phyloP scores from a whole-genome alignment of 1,140 invertebrate species.

The Aphelinus certus region DNA sequence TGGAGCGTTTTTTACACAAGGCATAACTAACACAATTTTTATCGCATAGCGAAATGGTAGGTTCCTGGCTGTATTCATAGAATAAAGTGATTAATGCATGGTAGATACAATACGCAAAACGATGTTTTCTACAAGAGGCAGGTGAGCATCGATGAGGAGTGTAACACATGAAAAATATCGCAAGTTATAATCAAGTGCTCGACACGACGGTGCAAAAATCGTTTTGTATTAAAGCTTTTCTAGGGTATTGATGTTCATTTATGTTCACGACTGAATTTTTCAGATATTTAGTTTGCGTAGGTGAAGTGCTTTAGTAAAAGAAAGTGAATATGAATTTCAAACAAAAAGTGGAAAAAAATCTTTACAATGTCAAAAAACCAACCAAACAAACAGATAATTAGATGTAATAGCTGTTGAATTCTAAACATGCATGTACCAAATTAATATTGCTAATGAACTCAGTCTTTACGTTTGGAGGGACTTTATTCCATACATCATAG shows the following conservation, averaged over 20 bases:
- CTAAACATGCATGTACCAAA: conserved; percentile 45
- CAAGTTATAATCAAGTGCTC: conserved; percentile 6
- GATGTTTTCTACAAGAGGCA: conserved; percentile 8
- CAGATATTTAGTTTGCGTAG: background rate
- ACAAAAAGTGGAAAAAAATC: too few relatives aligned
- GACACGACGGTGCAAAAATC: background rate
- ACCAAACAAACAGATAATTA: too few relatives aligned
- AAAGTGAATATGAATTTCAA: too few relatives aligned
- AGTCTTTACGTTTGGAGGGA: conserved; percentile 53
- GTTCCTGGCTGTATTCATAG: conserved; percentile 50
- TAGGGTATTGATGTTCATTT: background rate
- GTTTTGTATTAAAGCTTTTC: conserved; percentile 17
- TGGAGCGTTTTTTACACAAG: background rate
- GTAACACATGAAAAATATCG: conserved; percentile 12
- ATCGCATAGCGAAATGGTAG: conserved; percentile 50
- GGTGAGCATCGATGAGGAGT: background rate
- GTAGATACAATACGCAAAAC: conserved; percentile 46
- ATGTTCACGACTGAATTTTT: background rate
- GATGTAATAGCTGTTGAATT: conserved; percentile 44
- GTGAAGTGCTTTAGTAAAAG: too few relatives aligned
- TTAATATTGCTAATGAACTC: conserved; percentile 51
- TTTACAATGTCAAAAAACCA: too few relatives aligned
- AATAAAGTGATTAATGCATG: conserved; percentile 51
- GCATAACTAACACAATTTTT: conserved; percentile 41
- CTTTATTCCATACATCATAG: conserved; percentile 45